Evolutionary conservation across 2,888 invertebrate genomes (phyloP).

Genomic region (Phyto melanocephala): DNA sequence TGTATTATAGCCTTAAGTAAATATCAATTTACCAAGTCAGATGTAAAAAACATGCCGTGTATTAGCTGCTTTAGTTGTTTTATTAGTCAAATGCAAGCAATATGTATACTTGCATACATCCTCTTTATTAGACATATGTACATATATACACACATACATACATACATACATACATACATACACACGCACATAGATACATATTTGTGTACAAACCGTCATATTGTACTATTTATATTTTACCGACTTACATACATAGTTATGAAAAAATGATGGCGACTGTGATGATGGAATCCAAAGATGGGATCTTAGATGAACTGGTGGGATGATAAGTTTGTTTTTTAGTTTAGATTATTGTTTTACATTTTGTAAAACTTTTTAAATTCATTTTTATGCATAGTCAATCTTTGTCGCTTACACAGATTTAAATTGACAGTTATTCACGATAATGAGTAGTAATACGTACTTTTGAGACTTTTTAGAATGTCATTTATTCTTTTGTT

Average conservation of each 20-base stretch:
- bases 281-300: neutral
- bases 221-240: conserved; percentile 34
- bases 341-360: neutral
- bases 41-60: no score
- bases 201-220: no score
- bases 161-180: no score
- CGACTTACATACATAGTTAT: conserved; percentile 11
- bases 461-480: neutral
- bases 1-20: no score
- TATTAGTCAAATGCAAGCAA: no score
- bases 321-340: conserved; percentile 1
- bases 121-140: no score
- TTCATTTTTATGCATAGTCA: neutral
- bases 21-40: no score
- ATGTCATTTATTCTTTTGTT: conserved; percentile 1
- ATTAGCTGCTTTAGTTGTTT: no score
- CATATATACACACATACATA: no score
- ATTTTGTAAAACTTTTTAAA: neutral
- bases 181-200: no score
- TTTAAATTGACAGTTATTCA: conserved; percentile 55
- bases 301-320: no score
- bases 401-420: conserved; percentile 32
- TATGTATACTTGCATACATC: no score
- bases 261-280: conserved; percentile 3
- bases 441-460: conserved; percentile 38